phyloP scores from a whole-genome alignment of 2,888 invertebrate species.

The Drosophila parthenogenetica region DNA sequence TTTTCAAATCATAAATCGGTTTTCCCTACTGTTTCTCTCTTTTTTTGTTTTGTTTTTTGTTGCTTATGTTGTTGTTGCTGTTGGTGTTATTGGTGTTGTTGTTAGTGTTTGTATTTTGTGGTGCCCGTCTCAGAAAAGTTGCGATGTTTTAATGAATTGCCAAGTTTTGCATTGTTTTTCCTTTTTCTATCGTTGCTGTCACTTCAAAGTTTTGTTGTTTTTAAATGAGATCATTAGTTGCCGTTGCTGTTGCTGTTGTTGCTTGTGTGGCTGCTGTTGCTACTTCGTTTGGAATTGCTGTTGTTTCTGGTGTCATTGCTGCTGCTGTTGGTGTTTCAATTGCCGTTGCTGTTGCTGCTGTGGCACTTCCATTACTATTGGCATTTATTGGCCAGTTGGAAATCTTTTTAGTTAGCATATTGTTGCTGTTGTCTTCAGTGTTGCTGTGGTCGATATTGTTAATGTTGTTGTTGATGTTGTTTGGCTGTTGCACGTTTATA shows the following conservation, averaged over 20 bases:
- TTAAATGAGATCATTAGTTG: neutral
- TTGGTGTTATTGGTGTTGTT: neutral
- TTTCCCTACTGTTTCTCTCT: neutral
- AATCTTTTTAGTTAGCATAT: neutral
- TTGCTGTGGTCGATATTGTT: neutral
- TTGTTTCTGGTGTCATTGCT: neutral
- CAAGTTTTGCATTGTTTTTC: neutral
- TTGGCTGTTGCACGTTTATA: constrained; percentile 7
- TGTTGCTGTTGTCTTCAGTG: neutral
- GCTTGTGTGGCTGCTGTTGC: neutral
- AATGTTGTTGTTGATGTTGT: neutral
- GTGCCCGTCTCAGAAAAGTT: neutral
- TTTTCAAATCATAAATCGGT: neutral
- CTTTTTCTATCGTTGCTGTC: neutral
- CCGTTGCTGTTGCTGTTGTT: neutral
- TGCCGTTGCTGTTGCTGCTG: neutral
- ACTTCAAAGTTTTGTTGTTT: no score
- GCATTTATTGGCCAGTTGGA: neutral
- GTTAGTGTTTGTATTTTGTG: neutral
- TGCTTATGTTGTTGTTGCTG: neutral
- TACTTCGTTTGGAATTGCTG: constrained; percentile 1
- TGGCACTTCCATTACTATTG: neutral
- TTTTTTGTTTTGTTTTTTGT: neutral
- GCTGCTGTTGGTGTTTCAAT: neutral
- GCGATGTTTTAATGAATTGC: neutral